Base-by-base conservation (phyloP, 2,888 invertebrate species). In the Andrena minutula region DNA sequence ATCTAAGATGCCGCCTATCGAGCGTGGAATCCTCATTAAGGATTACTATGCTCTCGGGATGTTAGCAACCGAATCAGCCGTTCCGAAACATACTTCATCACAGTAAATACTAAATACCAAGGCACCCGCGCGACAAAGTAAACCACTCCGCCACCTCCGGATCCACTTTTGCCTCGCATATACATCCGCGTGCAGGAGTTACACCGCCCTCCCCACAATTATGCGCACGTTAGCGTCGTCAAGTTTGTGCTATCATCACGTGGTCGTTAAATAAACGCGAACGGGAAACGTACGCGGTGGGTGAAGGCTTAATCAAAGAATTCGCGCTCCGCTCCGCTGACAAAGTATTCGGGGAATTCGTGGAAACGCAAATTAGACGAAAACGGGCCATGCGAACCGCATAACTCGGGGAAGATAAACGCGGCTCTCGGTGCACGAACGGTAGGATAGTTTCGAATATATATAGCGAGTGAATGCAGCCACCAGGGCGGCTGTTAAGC, bases 351-450 rank as follows among this genome's bases (percentile, higher is more conserved):
- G 56, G 68, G 87, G 81, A 86, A 88, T 88, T 84, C 68, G 30
- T 32, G 74, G 69, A 58, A 79, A 80, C 61, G 78, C 76, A 80
- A 85, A 87, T 87, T 87, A 82, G 78, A 87, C 75, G 70, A 68
- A 83, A 87, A 80, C 79, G 56, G 68, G 75, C 65, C 86, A 86
- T 85, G 86, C 83, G 77, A 80, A 81, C 70, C 58, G 79, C 88
- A 89, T 86, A 88, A 87, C 83, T 87, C 87, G 75, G 73, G 51
- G 79, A 83, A 69, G 80, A 86, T 72, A 86, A 85, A 86, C 82
- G 74, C 56, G 26, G 78, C 75, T 75, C 79, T 41, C 41, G 32
- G 82, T 56, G 77, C 76, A 81, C 82, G 82, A 35, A 16, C 64
- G 12, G 49, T 41, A 30, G 80, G 72, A 82, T 82, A 83, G 84